These are phyloP conservation scores for Cladopsammia gracilis DNA, from an alignment of 64 coral and sea anemone species.

Conservation along the genomic window DNA sequence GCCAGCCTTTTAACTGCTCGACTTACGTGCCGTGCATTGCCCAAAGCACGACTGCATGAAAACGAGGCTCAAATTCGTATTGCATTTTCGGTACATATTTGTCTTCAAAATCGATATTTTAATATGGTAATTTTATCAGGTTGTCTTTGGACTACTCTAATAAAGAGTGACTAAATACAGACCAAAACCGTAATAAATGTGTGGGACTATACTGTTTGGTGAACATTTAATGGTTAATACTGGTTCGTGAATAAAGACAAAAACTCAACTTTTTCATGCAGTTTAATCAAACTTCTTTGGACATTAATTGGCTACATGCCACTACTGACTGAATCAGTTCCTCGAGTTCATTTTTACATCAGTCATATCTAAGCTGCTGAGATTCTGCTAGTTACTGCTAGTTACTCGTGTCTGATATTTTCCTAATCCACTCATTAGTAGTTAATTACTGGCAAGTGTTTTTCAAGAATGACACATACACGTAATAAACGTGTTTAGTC, in stretches of 20 bases:
- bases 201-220: neutral
- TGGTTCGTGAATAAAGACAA: neutral
- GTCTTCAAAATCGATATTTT: neutral
- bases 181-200: slow-evolving; percentile 2
- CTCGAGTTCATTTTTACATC: neutral
- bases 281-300: slow-evolving; percentile 14
- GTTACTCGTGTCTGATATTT: slow-evolving; percentile 3
- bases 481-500: neutral
- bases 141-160: neutral
- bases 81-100: neutral
- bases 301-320: slow-evolving; percentile 12
- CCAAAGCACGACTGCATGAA: slow-evolving; percentile 16
- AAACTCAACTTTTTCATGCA: neutral
- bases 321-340: slow-evolving; percentile 20
- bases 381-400: slow-evolving; percentile 37
- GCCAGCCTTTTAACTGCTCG: neutral
- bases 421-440: neutral
- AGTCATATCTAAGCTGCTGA: slow-evolving; percentile 20
- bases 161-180: neutral
- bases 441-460: neutral
- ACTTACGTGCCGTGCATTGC: neutral
- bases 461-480: neutral
- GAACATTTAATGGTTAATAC: neutral
- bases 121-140: slow-evolving; percentile 10
- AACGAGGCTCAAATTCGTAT: slow-evolving; percentile 7